Base-by-base conservation (phyloP, 1,140 invertebrate genomes). In the Rhagoletis pomonella region DNA sequence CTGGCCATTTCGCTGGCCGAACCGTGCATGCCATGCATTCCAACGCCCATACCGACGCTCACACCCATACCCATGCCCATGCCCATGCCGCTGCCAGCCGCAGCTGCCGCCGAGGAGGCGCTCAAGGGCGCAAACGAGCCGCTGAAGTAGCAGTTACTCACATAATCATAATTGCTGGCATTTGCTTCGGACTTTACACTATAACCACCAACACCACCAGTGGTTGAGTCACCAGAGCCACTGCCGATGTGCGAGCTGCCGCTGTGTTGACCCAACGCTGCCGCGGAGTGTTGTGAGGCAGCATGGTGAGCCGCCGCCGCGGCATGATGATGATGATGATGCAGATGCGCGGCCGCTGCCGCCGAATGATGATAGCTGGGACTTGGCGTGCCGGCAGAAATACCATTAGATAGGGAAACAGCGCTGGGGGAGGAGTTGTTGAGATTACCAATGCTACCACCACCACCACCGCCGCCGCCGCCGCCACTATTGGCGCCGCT, bases 1-100 rank as follows among this genome's bases (percentile, higher is more conserved):
- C 95, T 94, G 86, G 94, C 94, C 89, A 94, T 91, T 87, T 95
- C 94, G 84, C 89, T 89, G 67, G 90, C 88, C 17, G 94, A 93
- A n/a, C 86, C 58, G 69, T 87, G 86, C 91, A 89, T 94, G 90
- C 86, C 89, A 81, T 81, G 73, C 73, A 81, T 81, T n/a, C 73
- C 73, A n/a, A 81, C 47, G 29, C 73, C 73, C 86, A 19, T 90
- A 88, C 88, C 88, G 84, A 87, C 90, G 81, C 86, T 90, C 81
- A 87, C 90, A 67, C 64, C 88, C 87, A 29, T 90, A 42, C 73
- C 73, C 73, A 81, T 81, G 73, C 73, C n/a, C n/a, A n/a, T n/a
- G n/a, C n/a, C 42, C 73, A 81, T 81, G 73, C 73, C n/a, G 19
- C 47, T 7, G 7, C 73, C 47, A 14, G 73, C 47, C 19, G 73